A percentile compares a stretch with the other conserved stretches of the same genome.
phyloP scores from a whole-genome alignment of 1,140 invertebrate species.

The Tribolium castaneum region DNA sequence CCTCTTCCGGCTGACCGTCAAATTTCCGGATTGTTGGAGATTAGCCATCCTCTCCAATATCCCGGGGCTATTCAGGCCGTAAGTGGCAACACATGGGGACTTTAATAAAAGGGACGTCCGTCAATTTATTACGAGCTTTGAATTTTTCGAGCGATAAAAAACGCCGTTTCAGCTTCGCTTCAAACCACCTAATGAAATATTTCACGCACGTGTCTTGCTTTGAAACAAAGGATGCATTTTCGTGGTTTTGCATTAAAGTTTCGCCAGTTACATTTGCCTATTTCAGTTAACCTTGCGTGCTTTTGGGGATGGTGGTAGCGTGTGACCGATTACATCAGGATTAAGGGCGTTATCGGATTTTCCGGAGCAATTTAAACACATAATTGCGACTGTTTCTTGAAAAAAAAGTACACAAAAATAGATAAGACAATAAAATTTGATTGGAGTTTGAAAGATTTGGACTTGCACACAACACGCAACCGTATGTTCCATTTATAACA shows the following conservation, averaged over 20 bases:
- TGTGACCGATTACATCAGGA: slow-evolving; percentile 18
- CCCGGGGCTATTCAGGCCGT: not conserved
- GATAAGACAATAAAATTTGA: not conserved
- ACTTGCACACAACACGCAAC: not conserved
- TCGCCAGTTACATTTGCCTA: not conserved
- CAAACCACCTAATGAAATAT: slow-evolving; percentile 15
- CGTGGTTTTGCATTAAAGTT: too few species aligned
- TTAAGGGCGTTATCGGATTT: slow-evolving; percentile 11
- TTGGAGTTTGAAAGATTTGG: not conserved
- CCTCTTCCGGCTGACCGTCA: slow-evolving; percentile 8
- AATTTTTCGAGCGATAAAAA: not conserved
- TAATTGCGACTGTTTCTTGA: not conserved
- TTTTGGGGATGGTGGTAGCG: slow-evolving; percentile 7
- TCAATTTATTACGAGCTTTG: slow-evolving; percentile 18
- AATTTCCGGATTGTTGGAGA: slow-evolving; percentile 18
- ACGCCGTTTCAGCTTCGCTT: not conserved
- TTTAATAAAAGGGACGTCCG: slow-evolving; percentile 12
- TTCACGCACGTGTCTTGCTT: not conserved
- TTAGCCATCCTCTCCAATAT: slow-evolving; percentile 5
- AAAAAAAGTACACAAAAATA: not conserved
- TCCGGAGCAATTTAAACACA: not conserved
- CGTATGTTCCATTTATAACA: not conserved
- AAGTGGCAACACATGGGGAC: slow-evolving; percentile 19
- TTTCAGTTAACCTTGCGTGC: not conserved
- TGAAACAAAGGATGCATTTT: not conserved